phyloP scores from a whole-genome alignment of 2,113 vertebrate species.

The Jaculus jaculus region DNA sequence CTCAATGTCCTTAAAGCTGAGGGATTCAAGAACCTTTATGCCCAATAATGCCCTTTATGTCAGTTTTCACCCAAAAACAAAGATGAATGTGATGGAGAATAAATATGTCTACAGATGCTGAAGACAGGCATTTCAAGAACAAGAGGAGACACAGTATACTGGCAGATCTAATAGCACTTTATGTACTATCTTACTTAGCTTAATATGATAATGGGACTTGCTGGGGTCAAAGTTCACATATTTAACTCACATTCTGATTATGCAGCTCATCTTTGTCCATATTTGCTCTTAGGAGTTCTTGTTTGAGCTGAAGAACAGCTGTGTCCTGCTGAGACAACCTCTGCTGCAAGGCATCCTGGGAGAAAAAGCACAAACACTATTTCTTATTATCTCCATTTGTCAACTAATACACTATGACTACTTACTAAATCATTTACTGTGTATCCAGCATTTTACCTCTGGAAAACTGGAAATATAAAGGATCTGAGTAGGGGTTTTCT shows the following conservation, averaged over 20 bases:
- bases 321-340: slow-evolving; percentile 93
- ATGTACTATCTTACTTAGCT: not conserved
- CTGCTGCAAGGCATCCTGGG: slow-evolving; percentile 96
- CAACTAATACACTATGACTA: not conserved
- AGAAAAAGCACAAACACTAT: slow-evolving; percentile 27
- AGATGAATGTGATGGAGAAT: not conserved
- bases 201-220: not conserved
- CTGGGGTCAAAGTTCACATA: not conserved
- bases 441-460: not conserved
- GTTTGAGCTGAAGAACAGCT: slow-evolving; percentile 95
- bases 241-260: slow-evolving; percentile 93
- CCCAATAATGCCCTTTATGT: not conserved
- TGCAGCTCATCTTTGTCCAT: slow-evolving; percentile 94
- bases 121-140: not conserved
- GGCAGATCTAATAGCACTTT: not conserved
- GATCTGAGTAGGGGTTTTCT: not conserved
- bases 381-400: not conserved
- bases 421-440: not conserved
- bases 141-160: not conserved
- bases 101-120: not conserved
- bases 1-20: not conserved
- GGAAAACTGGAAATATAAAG: not conserved
- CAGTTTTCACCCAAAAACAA: not conserved
- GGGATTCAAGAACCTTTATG: not conserved
- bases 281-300: slow-evolving; percentile 92